A percentile compares a stretch with the other conserved stretches of the same genome.
Evolutionary conservation across 2,113 vertebrate genomes (phyloP).

Genomic region (Aplodontia rufa): DNA sequence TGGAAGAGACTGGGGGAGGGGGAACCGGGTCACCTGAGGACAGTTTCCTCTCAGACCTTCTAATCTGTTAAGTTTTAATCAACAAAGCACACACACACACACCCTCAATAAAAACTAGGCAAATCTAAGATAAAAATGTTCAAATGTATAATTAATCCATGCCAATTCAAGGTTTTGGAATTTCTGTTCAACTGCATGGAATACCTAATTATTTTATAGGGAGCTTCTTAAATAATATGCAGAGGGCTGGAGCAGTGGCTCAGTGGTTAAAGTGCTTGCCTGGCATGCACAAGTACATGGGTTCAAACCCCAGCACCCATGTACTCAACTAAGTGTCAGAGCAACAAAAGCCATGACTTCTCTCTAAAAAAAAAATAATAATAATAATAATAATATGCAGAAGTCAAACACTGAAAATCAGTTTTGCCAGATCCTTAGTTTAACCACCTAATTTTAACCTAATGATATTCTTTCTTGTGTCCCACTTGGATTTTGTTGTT

Average conservation of each 20-base stretch:
- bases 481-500: background rate
- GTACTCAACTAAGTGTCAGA: no score
- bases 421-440: background rate
- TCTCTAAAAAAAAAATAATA: no score
- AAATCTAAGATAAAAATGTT: slow-evolving; percentile 25
- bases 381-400: no score
- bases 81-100: slow-evolving; percentile 27
- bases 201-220: background rate
- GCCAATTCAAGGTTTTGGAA: background rate
- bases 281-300: no score
- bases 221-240: background rate
- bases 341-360: no score
- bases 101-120: slow-evolving; percentile 21
- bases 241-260: no score
- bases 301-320: no score
- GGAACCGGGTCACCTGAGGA: slow-evolving; percentile 49
- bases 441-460: background rate
- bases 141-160: background rate
- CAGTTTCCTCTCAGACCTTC: slow-evolving; percentile 40
- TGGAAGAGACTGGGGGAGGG: background rate
- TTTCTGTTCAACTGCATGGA: background rate
- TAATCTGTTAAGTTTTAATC: slow-evolving; percentile 41
- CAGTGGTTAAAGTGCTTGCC: no score
- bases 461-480: background rate
- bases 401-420: background rate